Evolutionary conservation across 1,140 invertebrate species (phyloP), one percentile per base, ranked within the genome.

Genomic region (Danaus melanippus): DNA sequence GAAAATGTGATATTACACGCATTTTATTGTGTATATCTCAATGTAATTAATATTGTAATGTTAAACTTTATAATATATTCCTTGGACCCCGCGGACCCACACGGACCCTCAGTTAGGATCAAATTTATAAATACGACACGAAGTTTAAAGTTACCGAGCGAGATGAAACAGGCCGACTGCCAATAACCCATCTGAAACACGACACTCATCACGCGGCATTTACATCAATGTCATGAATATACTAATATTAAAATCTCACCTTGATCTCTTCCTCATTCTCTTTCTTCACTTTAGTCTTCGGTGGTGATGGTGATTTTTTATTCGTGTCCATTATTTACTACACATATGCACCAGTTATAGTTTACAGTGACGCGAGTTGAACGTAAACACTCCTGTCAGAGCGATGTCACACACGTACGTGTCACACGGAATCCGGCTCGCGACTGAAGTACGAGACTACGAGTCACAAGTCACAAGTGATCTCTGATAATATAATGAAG

Each of bases 181-280:
- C 81, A 86, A 78, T 66, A 56, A 72, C 67, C 65, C 68, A 63
- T 64, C 63, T 53, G 74, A 70, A 81, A 81, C 59, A 71, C 58
- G 70, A 75, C 66, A 66, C 76, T 72, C 64, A 64, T 69, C 68
- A 67, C 69, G 69, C 74, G 71, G 75, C 79, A 82, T 66, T 66
- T 62, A 58, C 66, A 64, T 77, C 74, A 76, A 74, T 71, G 63
- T 69, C 68, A 56, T 57, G 52, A 50, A 77, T 42, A 54, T 50
- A 45, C 44, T 11, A 7, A 45, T 40, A n/a, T 40, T 51, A 42
- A 21, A 58, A 51, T 56, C 64, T 71, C 74, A 88, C 87, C 82
- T 88, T 88, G 56, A 87, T 88, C 73, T 88, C 87, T 71, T 88
- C 87, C 73, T 88, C 87, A 56, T 82, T 86, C 61, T 88, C 86